A percentile compares a stretch with the other conserved stretches of the same genome.
Conservation (phyloP, 2,113 vertebrate genomes). For the Uria lomvia region DNA sequence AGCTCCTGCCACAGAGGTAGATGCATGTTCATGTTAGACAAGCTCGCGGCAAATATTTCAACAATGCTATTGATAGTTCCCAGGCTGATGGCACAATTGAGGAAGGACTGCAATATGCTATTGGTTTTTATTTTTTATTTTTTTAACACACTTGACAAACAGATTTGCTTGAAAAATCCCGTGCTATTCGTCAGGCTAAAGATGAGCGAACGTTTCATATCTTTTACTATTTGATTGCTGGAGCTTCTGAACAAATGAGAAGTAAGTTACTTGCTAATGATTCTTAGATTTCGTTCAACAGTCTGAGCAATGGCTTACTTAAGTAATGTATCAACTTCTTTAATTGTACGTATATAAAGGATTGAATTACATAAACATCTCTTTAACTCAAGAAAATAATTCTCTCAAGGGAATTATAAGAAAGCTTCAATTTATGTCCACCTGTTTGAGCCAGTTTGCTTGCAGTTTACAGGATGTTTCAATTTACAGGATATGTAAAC, state of each 20-base stretch:
- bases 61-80: background rate
- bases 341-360: background rate
- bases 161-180: slow-evolving; percentile 84
- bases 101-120: background rate
- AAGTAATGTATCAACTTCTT: background rate
- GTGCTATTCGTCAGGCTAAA: slow-evolving; percentile 79
- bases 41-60: background rate
- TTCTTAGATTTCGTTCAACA: background rate
- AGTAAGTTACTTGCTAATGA: slow-evolving; percentile 57
- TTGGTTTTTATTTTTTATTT: background rate
- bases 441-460: background rate
- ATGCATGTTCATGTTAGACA: background rate
- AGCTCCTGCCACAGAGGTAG: background rate
- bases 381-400: background rate
- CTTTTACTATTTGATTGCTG: slow-evolving; percentile 81
- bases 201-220: slow-evolving; percentile 83
- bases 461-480: background rate
- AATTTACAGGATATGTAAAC: background rate
- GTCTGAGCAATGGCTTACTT: background rate
- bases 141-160: slow-evolving; percentile 54
- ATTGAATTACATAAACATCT: background rate
- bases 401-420: background rate
- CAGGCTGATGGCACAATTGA: background rate
- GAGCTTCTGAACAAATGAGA: slow-evolving; percentile 78
- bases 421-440: background rate